Evolutionary conservation across 1,140 invertebrate species (phyloP).

Genomic region (Drosophila arizonae): DNA sequence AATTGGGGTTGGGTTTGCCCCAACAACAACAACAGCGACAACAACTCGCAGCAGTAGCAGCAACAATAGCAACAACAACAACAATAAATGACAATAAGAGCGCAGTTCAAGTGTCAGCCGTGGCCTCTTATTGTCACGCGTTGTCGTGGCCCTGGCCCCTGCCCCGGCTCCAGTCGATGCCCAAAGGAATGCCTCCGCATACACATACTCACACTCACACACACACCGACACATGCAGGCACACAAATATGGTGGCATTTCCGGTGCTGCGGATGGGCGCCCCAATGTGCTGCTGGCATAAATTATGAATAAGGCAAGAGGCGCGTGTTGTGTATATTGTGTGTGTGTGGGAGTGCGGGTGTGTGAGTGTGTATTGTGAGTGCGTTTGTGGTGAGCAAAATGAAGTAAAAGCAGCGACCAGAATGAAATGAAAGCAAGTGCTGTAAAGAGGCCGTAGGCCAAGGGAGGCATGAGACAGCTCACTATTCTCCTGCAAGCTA

Average conservation of each 20-base stretch:
- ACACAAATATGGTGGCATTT: slow-evolving; percentile 72
- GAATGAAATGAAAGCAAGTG: slow-evolving; percentile 78
- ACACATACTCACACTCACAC: slow-evolving; percentile 12
- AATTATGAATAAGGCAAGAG: slow-evolving; percentile 76
- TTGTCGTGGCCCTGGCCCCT: slow-evolving; percentile 48
- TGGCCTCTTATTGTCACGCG: slow-evolving; percentile 80
- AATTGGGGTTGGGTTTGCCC: slow-evolving; percentile 67
- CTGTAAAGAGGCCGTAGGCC: slow-evolving; percentile 33
- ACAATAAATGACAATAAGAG: slow-evolving; percentile 81
- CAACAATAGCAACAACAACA: slow-evolving; percentile 19
- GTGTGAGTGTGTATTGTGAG: slow-evolving; percentile 27
- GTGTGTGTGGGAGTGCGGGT: slow-evolving; percentile 4
- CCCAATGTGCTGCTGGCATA: slow-evolving; percentile 78
- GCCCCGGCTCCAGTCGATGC: slow-evolving; percentile 52
- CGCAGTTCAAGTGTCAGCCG: slow-evolving; percentile 78
- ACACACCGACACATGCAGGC: slow-evolving; percentile 24
- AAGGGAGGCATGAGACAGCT: slow-evolving; percentile 17
- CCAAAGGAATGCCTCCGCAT: slow-evolving; percentile 65
- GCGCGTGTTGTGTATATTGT: slow-evolving; percentile 50
- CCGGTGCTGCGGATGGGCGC: slow-evolving; percentile 64
- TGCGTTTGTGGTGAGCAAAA: slow-evolving; percentile 68
- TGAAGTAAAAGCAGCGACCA: slow-evolving; percentile 71
- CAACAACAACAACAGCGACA: neutral
- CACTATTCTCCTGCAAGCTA: slow-evolving; percentile 19
- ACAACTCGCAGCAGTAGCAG: neutral